These are phyloP conservation scores for Pholis gunnellus DNA, from an alignment of 2,113 vertebrate genomes.

Conservation along the genomic window DNA sequence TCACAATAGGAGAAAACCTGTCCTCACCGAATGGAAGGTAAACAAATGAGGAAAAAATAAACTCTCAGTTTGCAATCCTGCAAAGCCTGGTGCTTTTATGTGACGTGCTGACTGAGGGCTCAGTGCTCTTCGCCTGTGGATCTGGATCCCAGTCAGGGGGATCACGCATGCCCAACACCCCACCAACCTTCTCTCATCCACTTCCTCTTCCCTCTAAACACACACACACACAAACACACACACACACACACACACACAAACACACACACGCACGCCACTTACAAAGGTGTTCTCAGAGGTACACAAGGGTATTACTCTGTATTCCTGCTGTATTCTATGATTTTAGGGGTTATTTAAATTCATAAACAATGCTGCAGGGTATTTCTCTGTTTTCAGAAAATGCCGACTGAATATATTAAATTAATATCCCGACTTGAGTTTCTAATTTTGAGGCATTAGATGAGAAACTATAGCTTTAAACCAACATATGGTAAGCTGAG, in stretches of 20 bases:
- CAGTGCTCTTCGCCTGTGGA: conserved; percentile 55
- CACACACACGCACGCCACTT: conserved; percentile 14
- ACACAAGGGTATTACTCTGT: conserved; percentile 43
- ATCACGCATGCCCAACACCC: conserved; percentile 56
- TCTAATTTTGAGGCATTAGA: conserved; percentile 48
- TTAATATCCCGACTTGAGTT: conserved; percentile 41
- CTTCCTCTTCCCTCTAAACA: conserved; percentile 10
- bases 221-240: conserved; percentile 2
- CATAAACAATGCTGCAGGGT: conserved; percentile 61
- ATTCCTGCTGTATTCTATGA: conserved; percentile 44
- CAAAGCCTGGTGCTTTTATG: conserved; percentile 69
- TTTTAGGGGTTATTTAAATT: conserved; percentile 60
- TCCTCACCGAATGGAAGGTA: conserved; percentile 55
- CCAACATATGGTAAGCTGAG: conserved; percentile 49
- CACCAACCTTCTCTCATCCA: conserved; percentile 39
- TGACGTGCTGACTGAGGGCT: conserved; percentile 71
- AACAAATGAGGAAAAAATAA: conserved; percentile 69
- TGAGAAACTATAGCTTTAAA: conserved; percentile 42
- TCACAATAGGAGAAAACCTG: conserved; percentile 63
- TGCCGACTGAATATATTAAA: conserved; percentile 53
- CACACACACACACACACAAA: conserved; percentile 13
- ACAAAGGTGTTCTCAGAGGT: conserved; percentile 60
- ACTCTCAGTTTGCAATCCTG: conserved; percentile 64
- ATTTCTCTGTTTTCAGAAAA: conserved; percentile 51
- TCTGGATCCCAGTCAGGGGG: conserved; percentile 65